phyloP scores from a whole-genome alignment of 1,140 invertebrate genomes.

The Drosophila kurseongensis region DNA sequence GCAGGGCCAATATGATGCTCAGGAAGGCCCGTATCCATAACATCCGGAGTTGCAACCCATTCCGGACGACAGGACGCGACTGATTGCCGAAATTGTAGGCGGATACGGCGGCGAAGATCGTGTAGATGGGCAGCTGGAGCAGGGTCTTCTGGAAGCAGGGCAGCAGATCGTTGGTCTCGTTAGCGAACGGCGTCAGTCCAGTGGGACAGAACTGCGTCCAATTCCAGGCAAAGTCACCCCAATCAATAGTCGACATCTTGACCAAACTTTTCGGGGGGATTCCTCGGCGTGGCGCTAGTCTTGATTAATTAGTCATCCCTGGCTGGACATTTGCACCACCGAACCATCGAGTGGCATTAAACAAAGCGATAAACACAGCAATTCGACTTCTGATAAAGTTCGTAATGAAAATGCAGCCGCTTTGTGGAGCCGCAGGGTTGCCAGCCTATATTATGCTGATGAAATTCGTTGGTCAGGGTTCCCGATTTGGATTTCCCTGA shows the following conservation, averaged over 20 bases:
- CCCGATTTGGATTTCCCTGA: background rate
- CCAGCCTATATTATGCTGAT: background rate
- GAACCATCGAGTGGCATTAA: slow-evolving; percentile 16
- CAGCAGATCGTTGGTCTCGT: slow-evolving; percentile 89
- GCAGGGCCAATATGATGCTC: slow-evolving; percentile 87
- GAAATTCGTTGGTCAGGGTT: background rate
- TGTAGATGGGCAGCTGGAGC: slow-evolving; percentile 89
- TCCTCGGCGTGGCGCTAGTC: slow-evolving; percentile 9
- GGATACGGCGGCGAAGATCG: slow-evolving; percentile 89
- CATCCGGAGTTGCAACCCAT: slow-evolving; percentile 86
- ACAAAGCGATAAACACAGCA: slow-evolving; percentile 38
- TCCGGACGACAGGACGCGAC: slow-evolving; percentile 86
- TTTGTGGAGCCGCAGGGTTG: slow-evolving; percentile 7
- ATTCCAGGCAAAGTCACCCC: slow-evolving; percentile 86
- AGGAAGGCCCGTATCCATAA: slow-evolving; percentile 88
- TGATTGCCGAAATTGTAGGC: slow-evolving; percentile 91
- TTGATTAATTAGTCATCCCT: slow-evolving; percentile 46
- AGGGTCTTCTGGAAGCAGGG: slow-evolving; percentile 92
- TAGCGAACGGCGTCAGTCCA: slow-evolving; percentile 88
- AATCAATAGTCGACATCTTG: slow-evolving; percentile 54
- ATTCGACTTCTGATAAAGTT: slow-evolving; percentile 17
- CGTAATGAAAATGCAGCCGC: slow-evolving; percentile 25
- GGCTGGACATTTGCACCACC: slow-evolving; percentile 17
- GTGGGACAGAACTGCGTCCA: slow-evolving; percentile 90
- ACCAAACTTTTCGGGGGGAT: background rate